Conservation (phyloP, 2,797 vertebrate species). For the Cottoperca gobio region DNA sequence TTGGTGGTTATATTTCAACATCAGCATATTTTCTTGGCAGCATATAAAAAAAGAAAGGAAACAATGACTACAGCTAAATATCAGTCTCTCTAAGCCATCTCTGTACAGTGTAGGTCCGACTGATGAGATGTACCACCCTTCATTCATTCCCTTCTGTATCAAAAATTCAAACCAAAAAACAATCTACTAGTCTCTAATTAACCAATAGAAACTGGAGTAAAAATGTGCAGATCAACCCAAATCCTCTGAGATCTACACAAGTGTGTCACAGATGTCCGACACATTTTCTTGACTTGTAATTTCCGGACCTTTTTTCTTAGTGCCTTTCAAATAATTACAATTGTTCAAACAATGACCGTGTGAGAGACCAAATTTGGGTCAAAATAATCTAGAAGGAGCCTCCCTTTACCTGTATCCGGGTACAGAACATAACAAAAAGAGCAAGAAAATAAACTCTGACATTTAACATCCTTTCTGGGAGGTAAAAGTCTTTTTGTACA, state of each 20-base stretch:
- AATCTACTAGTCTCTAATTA: conserved; percentile 50
- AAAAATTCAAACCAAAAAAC: conserved; percentile 71
- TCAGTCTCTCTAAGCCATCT: conserved; percentile 79
- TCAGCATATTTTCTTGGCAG: conserved; percentile 86
- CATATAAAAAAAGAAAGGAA: conserved; percentile 83
- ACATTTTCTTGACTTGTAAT: conserved; percentile 41
- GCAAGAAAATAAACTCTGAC: conserved; percentile 76
- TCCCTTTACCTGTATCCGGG: conserved; percentile 61
- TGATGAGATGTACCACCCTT: conserved; percentile 72
- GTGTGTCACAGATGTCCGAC: conserved; percentile 32
- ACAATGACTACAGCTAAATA: conserved; percentile 82
- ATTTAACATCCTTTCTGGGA: conserved; percentile 62
- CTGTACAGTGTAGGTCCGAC: conserved; percentile 81
- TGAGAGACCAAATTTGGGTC: conserved; percentile 53
- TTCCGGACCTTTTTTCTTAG: conserved; percentile 33
- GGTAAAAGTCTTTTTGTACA: conserved; percentile 63
- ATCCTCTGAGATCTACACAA: conserved; percentile 43
- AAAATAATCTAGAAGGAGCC: conserved; percentile 55
- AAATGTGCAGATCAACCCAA: conserved; percentile 61
- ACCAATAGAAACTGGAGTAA: conserved; percentile 68
- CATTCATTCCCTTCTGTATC: conserved; percentile 70
- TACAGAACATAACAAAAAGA: conserved; percentile 67
- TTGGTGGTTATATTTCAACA: conserved; percentile 88
- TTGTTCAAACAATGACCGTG: conserved; percentile 35
- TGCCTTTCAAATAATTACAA: conserved; percentile 55